Conservation (phyloP, 2,797 vertebrate species). For the Simalia tracyae region DNA sequence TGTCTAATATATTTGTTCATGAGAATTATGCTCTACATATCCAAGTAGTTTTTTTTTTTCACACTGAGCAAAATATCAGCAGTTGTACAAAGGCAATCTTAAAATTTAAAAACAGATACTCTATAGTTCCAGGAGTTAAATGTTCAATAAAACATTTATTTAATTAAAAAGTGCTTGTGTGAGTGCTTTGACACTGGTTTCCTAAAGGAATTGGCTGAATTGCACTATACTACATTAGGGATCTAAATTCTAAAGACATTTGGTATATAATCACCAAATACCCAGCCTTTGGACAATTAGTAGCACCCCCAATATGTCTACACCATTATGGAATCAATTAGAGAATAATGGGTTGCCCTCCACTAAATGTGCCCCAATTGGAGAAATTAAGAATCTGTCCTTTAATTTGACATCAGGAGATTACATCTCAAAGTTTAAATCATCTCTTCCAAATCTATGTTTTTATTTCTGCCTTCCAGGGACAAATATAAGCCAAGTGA, state of each 20-base stretch:
- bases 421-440: background rate
- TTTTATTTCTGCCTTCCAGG: background rate
- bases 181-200: background rate
- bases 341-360: background rate
- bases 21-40: background rate
- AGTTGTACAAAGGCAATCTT: background rate
- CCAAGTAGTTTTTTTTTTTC: background rate
- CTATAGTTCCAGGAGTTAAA: background rate
- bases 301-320: no score
- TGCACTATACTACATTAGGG: background rate
- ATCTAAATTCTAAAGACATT: background rate
- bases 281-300: background rate
- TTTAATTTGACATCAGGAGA: background rate
- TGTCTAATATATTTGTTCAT: conserved; percentile 16
- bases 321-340: no score
- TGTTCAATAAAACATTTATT: background rate
- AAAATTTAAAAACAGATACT: background rate
- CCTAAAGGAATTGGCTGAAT: background rate
- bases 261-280: background rate
- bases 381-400: background rate
- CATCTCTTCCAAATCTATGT: background rate
- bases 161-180: background rate
- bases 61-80: background rate
- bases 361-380: background rate
- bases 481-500: background rate